Base-by-base conservation (phyloP, 2,797 vertebrate species). In the Coregonus suidteri region DNA sequence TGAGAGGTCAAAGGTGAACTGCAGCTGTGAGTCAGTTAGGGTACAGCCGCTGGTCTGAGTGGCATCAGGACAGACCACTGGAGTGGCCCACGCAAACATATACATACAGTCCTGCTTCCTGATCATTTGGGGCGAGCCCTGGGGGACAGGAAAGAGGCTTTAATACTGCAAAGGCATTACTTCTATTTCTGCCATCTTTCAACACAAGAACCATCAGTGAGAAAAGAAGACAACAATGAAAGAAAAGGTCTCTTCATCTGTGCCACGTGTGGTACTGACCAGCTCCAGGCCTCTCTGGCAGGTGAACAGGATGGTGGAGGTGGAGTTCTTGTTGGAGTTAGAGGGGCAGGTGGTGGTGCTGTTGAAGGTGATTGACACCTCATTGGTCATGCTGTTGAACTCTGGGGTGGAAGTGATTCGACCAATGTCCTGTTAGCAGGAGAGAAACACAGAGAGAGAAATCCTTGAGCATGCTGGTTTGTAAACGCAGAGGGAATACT, bases 71-170 rank as follows among this genome's bases (percentile, higher is more conserved):
- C 98, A 99, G 7, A 99, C 96, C 1, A 98, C 3, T 0, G 97
- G 95, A 0, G 97, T 99, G 75, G 93, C 94, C 98, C 98, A 99
- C 86, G 98, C 96, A 35, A 99, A 99, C 77, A 98, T 75, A 35
- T 96, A 98, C 54, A 91, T 90, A 2, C 98, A 99, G 1, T 86
- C 90, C 53, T 94, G 91, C 74, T 88, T 89, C 73, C 88, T 84
- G 80, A 97, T 89, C 96, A 99, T 97, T 84, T 94, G 95, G 0
- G 98, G 98, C 3, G 91, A 94, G 2, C 96, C 97, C 98, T 99
- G 89, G 0, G 77, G 9, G 54, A 47, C 41, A 47, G 41, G 41
- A 25, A 35, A 72, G 53, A 65, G 34, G 54, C 41, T 66, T 25
- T 14, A 67, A 2, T 34, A 16, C 14, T 1, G 9, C 4, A 14